Evolutionary conservation across 2,113 vertebrate species (phyloP), one percentile per base, ranked within the genome.

Genomic region (Cephalopterus ornatus): DNA sequence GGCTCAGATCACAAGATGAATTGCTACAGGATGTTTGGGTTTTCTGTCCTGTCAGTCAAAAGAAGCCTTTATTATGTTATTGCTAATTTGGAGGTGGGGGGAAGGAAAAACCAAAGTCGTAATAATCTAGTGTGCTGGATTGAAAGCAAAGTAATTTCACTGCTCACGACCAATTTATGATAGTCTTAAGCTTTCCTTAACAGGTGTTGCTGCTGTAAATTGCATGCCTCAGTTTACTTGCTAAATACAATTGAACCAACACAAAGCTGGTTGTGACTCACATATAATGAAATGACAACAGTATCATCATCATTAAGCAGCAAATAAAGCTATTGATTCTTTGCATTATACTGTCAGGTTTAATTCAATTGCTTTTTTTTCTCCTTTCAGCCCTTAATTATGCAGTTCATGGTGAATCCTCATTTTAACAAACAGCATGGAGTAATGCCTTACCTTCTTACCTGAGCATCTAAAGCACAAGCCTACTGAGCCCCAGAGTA

Each of bases 251-350:
- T 90, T 96, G 97, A 96, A 67, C 53, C 44, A 88, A 96, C 71
- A 95, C 88, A 88, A 94, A 95, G 49, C 67, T 88, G 61, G 35
- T 94, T 98, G 95, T 97, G 95, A 97, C 74, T 98, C 92, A 92
- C 56, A 75, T 95, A 92, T 86, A 97, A 96, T 83, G 86, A 96
- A 97, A 96, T 89, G 77, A 96, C 97, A 97, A 95, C 89, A 95
- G 78, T 92, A 95, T 96, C 89, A 95, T 94, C 95, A 97, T 93
- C 95, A 97, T 97, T 98, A 97, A 96, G 94, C 47, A 97, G 97
- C 95, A 97, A 97, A 97, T 97, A 98, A 97, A 97, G 95, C 81
- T 96, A 97, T 97, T 97, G 96, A 98, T 98, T 98, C 92, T 71
- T n/a, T 94, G 75, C 87, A 95, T 97, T 97, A 94, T 75, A 85